Evolutionary conservation across 2,888 invertebrate species (phyloP).

Genomic region (Catocala nupta): DNA sequence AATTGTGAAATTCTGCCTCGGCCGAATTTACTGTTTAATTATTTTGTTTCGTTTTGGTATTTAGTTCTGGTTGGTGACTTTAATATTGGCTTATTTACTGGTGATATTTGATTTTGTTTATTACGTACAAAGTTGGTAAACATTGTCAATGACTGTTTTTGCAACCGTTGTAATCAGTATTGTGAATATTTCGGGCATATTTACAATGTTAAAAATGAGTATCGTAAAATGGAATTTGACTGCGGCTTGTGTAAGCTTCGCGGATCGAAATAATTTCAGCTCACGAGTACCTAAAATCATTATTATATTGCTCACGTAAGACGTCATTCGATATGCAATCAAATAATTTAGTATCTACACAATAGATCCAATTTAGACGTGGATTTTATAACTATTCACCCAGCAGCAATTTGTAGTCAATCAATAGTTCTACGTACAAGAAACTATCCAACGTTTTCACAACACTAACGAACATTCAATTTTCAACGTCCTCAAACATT

Average conservation of each 20-base stretch:
- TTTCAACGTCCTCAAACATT: constrained; percentile 16
- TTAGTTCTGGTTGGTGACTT: neutral
- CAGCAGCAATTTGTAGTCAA: neutral
- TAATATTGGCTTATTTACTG: neutral
- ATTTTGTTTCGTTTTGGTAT: neutral
- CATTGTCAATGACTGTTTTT: too few species aligned
- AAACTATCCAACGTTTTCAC: neutral
- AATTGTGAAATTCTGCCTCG: constrained; percentile 2
- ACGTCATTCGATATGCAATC: too few species aligned
- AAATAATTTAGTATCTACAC: too few species aligned
- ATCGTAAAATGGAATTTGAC: too few species aligned
- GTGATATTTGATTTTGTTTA: neutral
- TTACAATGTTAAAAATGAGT: too few species aligned
- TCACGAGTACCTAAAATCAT: too few species aligned
- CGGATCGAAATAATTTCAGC: too few species aligned
- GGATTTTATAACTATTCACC: neutral
- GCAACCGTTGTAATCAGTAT: too few species aligned
- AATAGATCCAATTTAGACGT: neutral
- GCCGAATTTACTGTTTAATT: constrained; percentile 3
- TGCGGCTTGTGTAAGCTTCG: too few species aligned
- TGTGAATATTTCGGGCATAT: too few species aligned
- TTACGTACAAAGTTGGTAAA: neutral
- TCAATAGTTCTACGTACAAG: neutral
- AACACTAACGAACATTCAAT: constrained; percentile 1
- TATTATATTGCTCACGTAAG: too few species aligned